phyloP scores from a whole-genome alignment of 1,140 invertebrate species.

The Bursaphelenchus mucronatus region DNA sequence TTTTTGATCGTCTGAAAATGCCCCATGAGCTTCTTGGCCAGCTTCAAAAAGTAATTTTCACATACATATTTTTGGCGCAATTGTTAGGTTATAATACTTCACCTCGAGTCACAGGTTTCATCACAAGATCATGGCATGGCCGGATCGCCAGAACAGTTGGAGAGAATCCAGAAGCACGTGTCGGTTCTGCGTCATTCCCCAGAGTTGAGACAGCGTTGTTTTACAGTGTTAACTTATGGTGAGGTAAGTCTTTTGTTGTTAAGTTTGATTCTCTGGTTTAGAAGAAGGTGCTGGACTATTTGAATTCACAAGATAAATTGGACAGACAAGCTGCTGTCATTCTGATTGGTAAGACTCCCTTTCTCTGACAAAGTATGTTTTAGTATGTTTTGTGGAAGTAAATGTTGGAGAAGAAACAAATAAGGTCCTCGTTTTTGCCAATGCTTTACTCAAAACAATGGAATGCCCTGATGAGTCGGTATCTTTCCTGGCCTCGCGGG shows the following conservation, averaged over 20 bases:
- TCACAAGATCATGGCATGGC: not conserved
- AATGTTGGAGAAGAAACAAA: conserved; percentile 30
- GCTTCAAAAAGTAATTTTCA: too few species aligned
- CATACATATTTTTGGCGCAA: too few species aligned
- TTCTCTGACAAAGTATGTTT: conserved; percentile 13
- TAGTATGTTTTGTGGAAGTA: conserved; percentile 39
- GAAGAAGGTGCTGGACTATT: too few species aligned
- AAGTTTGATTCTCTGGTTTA: not conserved
- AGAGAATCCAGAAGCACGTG: conserved; percentile 12
- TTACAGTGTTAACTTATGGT: conserved; percentile 5
- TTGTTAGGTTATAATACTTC: too few species aligned
- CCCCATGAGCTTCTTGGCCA: too few species aligned
- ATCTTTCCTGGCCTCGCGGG: conserved; percentile 37
- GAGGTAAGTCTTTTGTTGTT: not conserved
- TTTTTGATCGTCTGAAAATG: too few species aligned
- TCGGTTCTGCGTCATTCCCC: conserved; percentile 11
- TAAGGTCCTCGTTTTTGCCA: conserved; percentile 33
- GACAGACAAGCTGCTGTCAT: conserved; percentile 3
- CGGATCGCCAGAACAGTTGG: conserved; percentile 4
- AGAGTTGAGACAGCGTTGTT: conserved; percentile 16
- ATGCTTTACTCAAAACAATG: conserved; percentile 42
- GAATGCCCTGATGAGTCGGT: conserved; percentile 26
- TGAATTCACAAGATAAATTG: not conserved
- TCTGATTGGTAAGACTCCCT: conserved; percentile 1
- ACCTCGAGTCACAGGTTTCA: too few species aligned